These are phyloP conservation scores for Pachyramphus minor DNA, from an alignment of 2,113 vertebrate species.

Conservation along the genomic window DNA sequence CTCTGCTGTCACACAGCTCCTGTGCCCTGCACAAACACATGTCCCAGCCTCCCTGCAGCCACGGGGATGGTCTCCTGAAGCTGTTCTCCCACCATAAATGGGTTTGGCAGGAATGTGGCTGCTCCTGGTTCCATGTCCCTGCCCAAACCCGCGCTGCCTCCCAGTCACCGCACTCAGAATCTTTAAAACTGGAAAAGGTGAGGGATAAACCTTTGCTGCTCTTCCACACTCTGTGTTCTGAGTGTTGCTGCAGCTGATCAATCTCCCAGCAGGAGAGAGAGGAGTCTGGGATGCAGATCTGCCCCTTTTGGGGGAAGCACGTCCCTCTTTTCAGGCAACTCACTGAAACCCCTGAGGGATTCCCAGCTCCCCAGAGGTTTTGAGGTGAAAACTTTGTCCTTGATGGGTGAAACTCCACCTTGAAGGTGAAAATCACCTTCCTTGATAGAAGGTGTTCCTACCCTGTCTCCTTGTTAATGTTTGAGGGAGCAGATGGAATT, in stretches of 20 bases:
- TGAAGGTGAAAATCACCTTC: neutral
- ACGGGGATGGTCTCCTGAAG: rapidly evolving
- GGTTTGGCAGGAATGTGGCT: neutral
- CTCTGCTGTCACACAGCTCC: neutral
- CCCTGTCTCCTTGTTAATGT: neutral
- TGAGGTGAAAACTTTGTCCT: neutral
- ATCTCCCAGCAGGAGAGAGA: neutral
- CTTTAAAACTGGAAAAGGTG: neutral
- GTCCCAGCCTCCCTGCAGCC: neutral
- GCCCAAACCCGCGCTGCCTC: neutral
- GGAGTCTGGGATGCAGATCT: neutral
- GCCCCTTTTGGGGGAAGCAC: neutral
- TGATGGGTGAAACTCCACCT: too few species aligned
- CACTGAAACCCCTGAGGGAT: neutral
- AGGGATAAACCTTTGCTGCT: neutral
- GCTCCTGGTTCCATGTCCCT: neutral
- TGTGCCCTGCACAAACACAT: rapidly evolving
- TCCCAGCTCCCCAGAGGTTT: neutral
- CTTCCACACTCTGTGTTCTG: too few species aligned
- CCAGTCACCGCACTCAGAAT: rapidly evolving
- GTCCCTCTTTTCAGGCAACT: neutral
- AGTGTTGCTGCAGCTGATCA: neutral
- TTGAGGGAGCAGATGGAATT: neutral
- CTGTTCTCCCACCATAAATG: neutral
- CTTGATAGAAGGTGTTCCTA: neutral